phyloP scores from a whole-genome alignment of 2,113 vertebrate genomes.

The Urocynchramus pylzowi region DNA sequence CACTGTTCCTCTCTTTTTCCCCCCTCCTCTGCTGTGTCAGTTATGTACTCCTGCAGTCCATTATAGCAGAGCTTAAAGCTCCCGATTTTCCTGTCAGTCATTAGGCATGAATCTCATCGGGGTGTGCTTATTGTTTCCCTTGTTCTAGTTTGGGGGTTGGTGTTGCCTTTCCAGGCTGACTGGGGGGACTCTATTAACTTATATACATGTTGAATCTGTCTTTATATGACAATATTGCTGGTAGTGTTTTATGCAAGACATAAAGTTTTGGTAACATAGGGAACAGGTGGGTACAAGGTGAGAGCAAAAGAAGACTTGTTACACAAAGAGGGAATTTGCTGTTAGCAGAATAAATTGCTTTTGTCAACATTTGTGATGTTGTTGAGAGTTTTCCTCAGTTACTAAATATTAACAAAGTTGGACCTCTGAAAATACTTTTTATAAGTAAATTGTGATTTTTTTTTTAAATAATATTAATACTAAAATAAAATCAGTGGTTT shows the following conservation, averaged over 20 bases:
- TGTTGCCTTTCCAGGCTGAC: neutral
- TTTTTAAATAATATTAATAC: neutral
- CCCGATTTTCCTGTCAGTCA: neutral
- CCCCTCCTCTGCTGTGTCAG: fast-evolving
- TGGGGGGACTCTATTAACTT: neutral
- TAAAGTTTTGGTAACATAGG: neutral
- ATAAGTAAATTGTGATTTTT: neutral
- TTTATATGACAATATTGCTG: neutral
- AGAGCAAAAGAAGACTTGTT: neutral
- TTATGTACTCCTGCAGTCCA: neutral
- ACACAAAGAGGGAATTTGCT: neutral
- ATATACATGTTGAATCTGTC: neutral
- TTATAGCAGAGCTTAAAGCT: neutral
- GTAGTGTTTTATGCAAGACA: neutral
- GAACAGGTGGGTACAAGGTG: neutral
- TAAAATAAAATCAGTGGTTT: neutral
- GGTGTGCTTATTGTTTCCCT: neutral
- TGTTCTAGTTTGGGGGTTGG: neutral
- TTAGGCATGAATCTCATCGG: neutral
- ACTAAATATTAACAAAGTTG: neutral
- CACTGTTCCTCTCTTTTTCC: fast-evolving
- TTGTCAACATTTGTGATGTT: neutral
- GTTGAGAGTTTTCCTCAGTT: neutral
- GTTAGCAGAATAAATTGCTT: neutral
- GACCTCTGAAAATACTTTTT: neutral